Conservation (phyloP, 2,113 vertebrate genomes). For the Crotalus helleri region DNA sequence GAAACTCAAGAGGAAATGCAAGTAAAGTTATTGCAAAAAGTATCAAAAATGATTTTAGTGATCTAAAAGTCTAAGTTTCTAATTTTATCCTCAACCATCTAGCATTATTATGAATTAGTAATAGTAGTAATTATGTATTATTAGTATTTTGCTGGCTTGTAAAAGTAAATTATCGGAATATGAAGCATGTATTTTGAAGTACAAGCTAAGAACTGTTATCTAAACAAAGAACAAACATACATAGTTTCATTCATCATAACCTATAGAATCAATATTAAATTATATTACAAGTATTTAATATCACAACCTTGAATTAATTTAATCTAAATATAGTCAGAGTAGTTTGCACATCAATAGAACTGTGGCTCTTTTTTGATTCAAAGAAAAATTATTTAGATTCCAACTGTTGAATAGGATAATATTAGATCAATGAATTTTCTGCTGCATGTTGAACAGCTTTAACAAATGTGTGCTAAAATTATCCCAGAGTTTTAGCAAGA, state of each 20-base stretch:
- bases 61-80: no score
- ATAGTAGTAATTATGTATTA: background rate
- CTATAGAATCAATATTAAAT: background rate
- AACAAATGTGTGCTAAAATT: background rate
- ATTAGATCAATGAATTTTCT: background rate
- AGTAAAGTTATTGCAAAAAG: background rate
- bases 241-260: background rate
- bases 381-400: background rate
- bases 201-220: background rate
- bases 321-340: background rate
- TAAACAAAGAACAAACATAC: background rate
- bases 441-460: background rate
- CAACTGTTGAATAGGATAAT: background rate
- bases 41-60: no score
- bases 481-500: background rate
- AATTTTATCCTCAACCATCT: background rate
- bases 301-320: background rate
- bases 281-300: background rate
- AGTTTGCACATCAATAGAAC: background rate
- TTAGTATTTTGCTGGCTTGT: background rate
- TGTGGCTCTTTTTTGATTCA: background rate
- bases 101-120: background rate
- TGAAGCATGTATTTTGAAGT: background rate
- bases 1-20: background rate
- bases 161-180: background rate